Evolutionary conservation across 2,113 vertebrate genomes (phyloP).

Genomic region (Myotis yumanensis): DNA sequence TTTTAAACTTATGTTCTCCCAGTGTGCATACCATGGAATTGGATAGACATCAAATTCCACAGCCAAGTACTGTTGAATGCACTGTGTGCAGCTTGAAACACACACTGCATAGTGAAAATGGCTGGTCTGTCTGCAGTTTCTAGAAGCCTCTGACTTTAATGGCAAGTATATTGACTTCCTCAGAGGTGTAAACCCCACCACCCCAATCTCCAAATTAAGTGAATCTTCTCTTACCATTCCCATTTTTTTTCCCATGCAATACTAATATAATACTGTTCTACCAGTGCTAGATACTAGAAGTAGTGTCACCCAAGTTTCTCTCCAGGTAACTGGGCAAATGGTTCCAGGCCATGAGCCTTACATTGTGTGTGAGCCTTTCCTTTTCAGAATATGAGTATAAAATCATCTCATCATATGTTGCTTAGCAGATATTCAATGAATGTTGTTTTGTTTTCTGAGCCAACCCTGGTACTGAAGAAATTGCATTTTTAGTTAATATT

Average conservation of each 20-base stretch:
- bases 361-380: not conserved
- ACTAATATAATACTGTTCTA: not conserved
- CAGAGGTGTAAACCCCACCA: not conserved
- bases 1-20: slow-evolving; percentile 49
- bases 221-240: not conserved
- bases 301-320: not conserved
- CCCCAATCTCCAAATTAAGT: not conserved
- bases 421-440: slow-evolving; percentile 33
- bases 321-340: not conserved
- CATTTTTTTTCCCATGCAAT: not conserved
- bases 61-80: not conserved
- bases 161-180: not conserved
- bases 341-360: not conserved
- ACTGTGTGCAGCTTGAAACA: not conserved
- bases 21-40: slow-evolving; percentile 35
- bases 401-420: not conserved
- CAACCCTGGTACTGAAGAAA: not conserved
- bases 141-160: not conserved
- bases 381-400: not conserved
- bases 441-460: slow-evolving; percentile 35
- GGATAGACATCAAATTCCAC: slow-evolving; percentile 1
- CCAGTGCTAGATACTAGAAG: not conserved
- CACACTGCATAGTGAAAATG: not conserved
- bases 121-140: not conserved
- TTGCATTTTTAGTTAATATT: not conserved